Evolutionary conservation across 1,140 invertebrate species (phyloP).

Genomic region (Sycophila sp.): DNA sequence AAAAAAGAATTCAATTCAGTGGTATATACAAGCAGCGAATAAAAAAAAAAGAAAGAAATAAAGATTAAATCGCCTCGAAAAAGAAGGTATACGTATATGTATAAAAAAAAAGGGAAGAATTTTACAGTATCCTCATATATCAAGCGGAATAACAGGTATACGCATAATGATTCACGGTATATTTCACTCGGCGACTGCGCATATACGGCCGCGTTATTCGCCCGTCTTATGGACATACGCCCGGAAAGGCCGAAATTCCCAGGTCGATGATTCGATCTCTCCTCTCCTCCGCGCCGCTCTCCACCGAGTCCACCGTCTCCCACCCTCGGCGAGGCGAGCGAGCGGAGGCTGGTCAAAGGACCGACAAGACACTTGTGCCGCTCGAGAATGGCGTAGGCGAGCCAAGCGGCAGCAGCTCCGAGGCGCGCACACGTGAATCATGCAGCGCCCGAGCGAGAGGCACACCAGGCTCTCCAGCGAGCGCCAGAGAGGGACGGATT

Average conservation of each 20-base stretch:
- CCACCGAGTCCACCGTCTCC: too few relatives aligned
- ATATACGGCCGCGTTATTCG: too few relatives aligned
- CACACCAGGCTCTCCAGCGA: neutral
- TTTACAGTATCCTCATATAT: neutral
- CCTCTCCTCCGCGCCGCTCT: too few relatives aligned
- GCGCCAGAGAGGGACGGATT: slow-evolving; percentile 22
- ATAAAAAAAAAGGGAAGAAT: too few relatives aligned
- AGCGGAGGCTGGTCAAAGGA: slow-evolving; percentile 28
- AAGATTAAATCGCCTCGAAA: too few relatives aligned
- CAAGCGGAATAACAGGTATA: neutral
- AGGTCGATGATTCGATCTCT: neutral
- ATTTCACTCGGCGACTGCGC: too few relatives aligned
- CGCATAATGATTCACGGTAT: slow-evolving; percentile 10
- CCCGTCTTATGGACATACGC: neutral
- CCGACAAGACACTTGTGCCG: slow-evolving; percentile 30
- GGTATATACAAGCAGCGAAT: too few relatives aligned
- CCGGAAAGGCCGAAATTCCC: slow-evolving; percentile 26
- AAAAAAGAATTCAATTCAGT: too few relatives aligned
- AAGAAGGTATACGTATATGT: neutral
- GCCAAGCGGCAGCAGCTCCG: neutral
- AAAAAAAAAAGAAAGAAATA: too few relatives aligned
- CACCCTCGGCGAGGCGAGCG: neutral
- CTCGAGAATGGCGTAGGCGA: slow-evolving; percentile 36
- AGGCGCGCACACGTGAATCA: slow-evolving; percentile 22
- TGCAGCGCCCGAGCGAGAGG: neutral